Conservation (phyloP, 2,888 invertebrate genomes). For the Drosophila austrosaltans region DNA sequence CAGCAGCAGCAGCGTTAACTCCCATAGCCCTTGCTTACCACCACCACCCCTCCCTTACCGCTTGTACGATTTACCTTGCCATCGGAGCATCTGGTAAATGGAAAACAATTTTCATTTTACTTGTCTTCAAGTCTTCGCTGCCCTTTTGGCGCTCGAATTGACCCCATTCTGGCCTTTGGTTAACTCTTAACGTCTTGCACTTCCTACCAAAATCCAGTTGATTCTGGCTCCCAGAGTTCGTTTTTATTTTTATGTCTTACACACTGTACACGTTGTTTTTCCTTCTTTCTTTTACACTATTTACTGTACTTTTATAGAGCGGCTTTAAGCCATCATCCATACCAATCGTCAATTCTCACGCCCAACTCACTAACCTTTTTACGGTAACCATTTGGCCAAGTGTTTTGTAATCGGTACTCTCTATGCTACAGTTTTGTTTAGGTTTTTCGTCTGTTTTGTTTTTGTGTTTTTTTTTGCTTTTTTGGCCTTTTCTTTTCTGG, state of each 20-base stretch:
- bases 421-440: conserved; percentile 27
- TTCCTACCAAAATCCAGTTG: conserved; percentile 5
- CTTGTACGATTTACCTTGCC: conserved; percentile 1
- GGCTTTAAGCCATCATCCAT: conserved; percentile 46
- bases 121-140: conserved; percentile 31
- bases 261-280: too few species aligned
- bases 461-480: conserved; percentile 20
- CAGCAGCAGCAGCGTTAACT: conserved; percentile 19
- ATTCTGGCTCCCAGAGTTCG: conserved; percentile 11
- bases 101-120: conserved; percentile 51
- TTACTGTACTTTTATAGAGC: conserved; percentile 57
- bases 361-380: conserved; percentile 67
- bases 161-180: conserved; percentile 51
- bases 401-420: conserved; percentile 49
- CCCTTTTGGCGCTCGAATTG: conserved; percentile 39
- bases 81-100: conserved; percentile 41
- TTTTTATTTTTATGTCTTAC: too few species aligned
- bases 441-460: conserved; percentile 25
- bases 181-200: conserved; percentile 28
- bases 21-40: not conserved
- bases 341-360: conserved; percentile 60
- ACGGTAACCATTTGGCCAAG: conserved; percentile 22
- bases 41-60: not conserved
- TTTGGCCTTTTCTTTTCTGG: conserved; percentile 29
- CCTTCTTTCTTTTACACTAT: conserved; percentile 27